Conservation (phyloP, 2,888 invertebrate species). For the Acrocera orbiculus region DNA sequence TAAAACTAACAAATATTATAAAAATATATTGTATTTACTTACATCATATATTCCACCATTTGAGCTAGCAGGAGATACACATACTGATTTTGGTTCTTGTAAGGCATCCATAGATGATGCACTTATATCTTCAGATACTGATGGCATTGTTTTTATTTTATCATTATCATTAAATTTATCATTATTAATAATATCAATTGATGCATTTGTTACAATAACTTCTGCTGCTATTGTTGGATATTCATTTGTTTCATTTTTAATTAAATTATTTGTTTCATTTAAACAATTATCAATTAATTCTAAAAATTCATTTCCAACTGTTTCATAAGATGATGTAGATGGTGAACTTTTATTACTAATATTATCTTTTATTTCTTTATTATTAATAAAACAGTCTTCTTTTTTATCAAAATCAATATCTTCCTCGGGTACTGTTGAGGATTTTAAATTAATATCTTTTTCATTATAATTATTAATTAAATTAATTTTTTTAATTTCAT, state of each 20-base stretch:
- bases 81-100: slow-evolving; percentile 39
- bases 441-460: slow-evolving; percentile 16
- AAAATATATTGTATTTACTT: slow-evolving; percentile 22
- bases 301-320: slow-evolving; percentile 29
- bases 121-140: slow-evolving; percentile 38
- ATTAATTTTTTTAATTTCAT: slow-evolving; percentile 18
- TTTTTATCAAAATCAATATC: background rate
- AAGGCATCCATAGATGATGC: slow-evolving; percentile 22
- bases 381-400: slow-evolving; percentile 2
- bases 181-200: slow-evolving; percentile 41
- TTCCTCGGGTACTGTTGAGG: slow-evolving; percentile 10
- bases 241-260: slow-evolving; percentile 18
- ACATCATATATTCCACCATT: slow-evolving; percentile 80
- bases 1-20: too few species aligned
- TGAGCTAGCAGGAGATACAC: slow-evolving; percentile 77
- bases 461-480: slow-evolving; percentile 9
- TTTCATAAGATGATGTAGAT: slow-evolving; percentile 30
- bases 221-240: slow-evolving; percentile 33
- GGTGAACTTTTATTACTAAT: slow-evolving; percentile 22
- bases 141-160: slow-evolving; percentile 36
- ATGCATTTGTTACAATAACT: slow-evolving; percentile 55
- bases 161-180: slow-evolving; percentile 30
- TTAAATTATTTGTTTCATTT: slow-evolving; percentile 15
- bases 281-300: slow-evolving; percentile 18
- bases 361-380: slow-evolving; percentile 18